Evolutionary conservation across 2,888 invertebrate species (phyloP).

Genomic region (Drosophila anceps): DNA sequence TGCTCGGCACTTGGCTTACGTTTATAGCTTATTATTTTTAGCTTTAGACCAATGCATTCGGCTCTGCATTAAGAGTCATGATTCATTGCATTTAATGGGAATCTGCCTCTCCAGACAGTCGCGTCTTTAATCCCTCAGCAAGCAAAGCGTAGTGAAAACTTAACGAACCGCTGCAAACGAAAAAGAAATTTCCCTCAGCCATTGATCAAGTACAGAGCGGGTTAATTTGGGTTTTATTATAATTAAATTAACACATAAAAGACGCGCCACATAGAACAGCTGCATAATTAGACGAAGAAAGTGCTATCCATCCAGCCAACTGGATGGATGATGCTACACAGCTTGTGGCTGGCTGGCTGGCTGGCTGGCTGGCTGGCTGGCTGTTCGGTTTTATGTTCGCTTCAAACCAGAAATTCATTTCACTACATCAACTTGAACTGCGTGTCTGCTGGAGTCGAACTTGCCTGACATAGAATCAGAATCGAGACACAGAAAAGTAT

Average conservation of each 20-base stretch:
- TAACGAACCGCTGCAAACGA: slow-evolving; percentile 65
- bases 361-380: no score
- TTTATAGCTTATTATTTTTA: slow-evolving; percentile 24
- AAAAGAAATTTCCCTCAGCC: slow-evolving; percentile 61
- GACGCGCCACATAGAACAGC: slow-evolving; percentile 55
- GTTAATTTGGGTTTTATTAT: slow-evolving; percentile 78
- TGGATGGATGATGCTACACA: slow-evolving; percentile 40
- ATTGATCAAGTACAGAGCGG: slow-evolving; percentile 63
- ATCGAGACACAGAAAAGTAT: slow-evolving; percentile 36
- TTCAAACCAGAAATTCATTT: slow-evolving; percentile 68
- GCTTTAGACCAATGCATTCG: slow-evolving; percentile 33
- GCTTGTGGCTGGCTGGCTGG: slow-evolving; percentile 57
- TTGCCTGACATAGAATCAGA: slow-evolving; percentile 67
- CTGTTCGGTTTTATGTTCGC: slow-evolving; percentile 48
- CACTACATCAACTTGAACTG: slow-evolving; percentile 56
- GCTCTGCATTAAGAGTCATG: slow-evolving; percentile 52
- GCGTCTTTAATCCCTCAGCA: slow-evolving; percentile 26
- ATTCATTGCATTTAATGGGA: slow-evolving; percentile 73
- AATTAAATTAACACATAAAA: slow-evolving; percentile 78
- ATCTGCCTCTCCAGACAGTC: slow-evolving; percentile 51
- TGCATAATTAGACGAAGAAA: slow-evolving; percentile 80
- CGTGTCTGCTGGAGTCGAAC: slow-evolving; percentile 34
- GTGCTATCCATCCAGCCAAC: slow-evolving; percentile 45
- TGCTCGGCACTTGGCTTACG: slow-evolving; percentile 17
- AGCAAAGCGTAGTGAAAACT: slow-evolving; percentile 50